Evolutionary conservation across 2,797 vertebrate genomes (phyloP).

Genomic region (Melanogrammus aeglefinus): DNA sequence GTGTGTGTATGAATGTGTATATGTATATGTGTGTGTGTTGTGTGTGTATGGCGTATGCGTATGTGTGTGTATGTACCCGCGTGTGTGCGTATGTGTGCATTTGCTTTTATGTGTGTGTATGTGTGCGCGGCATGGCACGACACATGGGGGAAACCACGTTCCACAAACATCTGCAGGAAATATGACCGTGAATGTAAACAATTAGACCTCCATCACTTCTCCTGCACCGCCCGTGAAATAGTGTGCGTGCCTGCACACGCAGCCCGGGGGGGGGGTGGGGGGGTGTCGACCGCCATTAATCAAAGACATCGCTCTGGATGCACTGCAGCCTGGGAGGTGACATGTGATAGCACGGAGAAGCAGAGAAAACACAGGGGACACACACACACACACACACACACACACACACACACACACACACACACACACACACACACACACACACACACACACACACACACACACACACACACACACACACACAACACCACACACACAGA

Average conservation of each 20-base stretch:
- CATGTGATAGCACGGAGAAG: conserved; percentile 35
- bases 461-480: conserved; percentile 5
- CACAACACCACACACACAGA: conserved; percentile 3
- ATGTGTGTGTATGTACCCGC: conserved; percentile 25
- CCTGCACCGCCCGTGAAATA: conserved; percentile 18
- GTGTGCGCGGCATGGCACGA: not conserved
- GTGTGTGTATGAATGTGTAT: too few relatives aligned
- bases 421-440: conserved; percentile 5
- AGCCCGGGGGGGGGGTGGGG: conserved; percentile 3
- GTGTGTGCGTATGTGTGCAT: conserved; percentile 9
- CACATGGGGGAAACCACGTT: not conserved
- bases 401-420: not conserved
- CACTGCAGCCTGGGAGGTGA: conserved; percentile 25
- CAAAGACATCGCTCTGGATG: conserved; percentile 43
- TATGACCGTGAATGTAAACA: conserved; percentile 56
- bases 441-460: conserved; percentile 2
- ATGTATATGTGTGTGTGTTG: not conserved
- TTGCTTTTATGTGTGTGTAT: not conserved
- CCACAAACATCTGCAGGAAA: conserved; percentile 60
- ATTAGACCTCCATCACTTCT: conserved; percentile 59
- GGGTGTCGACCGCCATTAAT: conserved; percentile 43
- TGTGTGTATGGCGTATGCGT: not conserved
- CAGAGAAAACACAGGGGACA: not conserved
- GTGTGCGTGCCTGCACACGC: conserved; percentile 54
- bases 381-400: not conserved